Evolutionary conservation across 1,140 invertebrate species (phyloP), one percentile per base, ranked within the genome.

Genomic region (Orius laevigatus): DNA sequence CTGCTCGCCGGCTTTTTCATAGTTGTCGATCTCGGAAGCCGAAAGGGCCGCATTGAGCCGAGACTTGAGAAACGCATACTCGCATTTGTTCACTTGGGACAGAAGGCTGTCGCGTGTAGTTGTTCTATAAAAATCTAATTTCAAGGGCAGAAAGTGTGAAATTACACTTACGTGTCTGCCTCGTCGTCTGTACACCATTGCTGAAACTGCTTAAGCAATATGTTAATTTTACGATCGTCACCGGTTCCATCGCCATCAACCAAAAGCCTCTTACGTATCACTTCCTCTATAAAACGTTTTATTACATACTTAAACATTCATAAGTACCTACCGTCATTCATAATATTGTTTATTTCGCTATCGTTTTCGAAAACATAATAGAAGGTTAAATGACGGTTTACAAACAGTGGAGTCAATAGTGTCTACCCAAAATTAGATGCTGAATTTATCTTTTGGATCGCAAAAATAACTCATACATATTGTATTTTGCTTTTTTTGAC

Each of bases 201-300:
- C 14, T 89, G 74, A 53, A 94, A 84, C 10, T 79, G 80, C 68
- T 89, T 93, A 12, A 94, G 62, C 3, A 95, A 63, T 42, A 81
- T 75, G 59, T 86, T 91, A 12, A 96, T 69, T 53, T 88, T 67
- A 51, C 90, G 73, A 63, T 96, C 92, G 66, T 97, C 92, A 38
- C 90, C 91, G 18, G 85, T 90, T 18, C 91, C 91, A 75, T 96
- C 92, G 19, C 91, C 91, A 66, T 96, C 92, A 60, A 95, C 91
- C 8, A 95, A 66, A 12, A 96, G 65, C 53, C 89, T 72, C 54
- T 88, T 72, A 55, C 84, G 77, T 52, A 95, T 94, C 40, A 96
- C 83, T 64, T 95, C 91, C 67, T 95, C 91, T 90, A 61, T 2
- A 77, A 75, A 25, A 42, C 15, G 5, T 4, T 12, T 38, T 38